A percentile compares a stretch with the other conserved stretches of the same genome.
Evolutionary conservation across 2,888 invertebrate species (phyloP).

Genomic region (Boloria euphrosyne): DNA sequence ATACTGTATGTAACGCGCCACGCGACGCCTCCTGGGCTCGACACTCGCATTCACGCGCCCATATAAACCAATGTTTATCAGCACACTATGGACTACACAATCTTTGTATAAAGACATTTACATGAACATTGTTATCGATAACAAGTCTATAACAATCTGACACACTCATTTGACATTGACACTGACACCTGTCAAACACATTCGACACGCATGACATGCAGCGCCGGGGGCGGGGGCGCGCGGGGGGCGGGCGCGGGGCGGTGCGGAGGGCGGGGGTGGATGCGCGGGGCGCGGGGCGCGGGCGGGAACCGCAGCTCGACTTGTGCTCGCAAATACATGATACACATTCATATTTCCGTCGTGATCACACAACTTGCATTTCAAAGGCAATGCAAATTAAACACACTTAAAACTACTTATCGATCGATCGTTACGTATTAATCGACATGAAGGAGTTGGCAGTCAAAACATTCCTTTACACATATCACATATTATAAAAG

Average conservation of each 20-base stretch:
- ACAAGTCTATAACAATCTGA: not conserved
- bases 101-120: conserved; percentile 5
- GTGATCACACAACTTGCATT: conserved; percentile 33
- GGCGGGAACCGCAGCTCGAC: not conserved
- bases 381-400: conserved; percentile 34
- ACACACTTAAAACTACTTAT: conserved; percentile 31
- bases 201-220: too few species aligned
- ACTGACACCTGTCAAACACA: too few species aligned
- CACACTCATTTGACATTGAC: too few species aligned
- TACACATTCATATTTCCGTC: conserved; percentile 10
- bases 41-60: conserved; percentile 49
- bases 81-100: conserved; percentile 15
- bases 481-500: conserved; percentile 35
- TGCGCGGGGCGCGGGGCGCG: conserved; percentile 9
- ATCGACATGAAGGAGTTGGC: conserved; percentile 30
- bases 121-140: conserved; percentile 9
- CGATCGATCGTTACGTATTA: conserved; percentile 19
- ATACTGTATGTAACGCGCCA: conserved; percentile 52
- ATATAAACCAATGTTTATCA: conserved; percentile 7
- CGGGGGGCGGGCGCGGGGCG: conserved; percentile 9
- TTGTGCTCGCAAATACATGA: not conserved
- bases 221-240: conserved; percentile 1
- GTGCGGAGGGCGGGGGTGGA: conserved; percentile 15
- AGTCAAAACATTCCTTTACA: conserved; percentile 33
- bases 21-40: conserved; percentile 68